phyloP scores from a whole-genome alignment of 2,797 vertebrate genomes.

The Mus minutoides region DNA sequence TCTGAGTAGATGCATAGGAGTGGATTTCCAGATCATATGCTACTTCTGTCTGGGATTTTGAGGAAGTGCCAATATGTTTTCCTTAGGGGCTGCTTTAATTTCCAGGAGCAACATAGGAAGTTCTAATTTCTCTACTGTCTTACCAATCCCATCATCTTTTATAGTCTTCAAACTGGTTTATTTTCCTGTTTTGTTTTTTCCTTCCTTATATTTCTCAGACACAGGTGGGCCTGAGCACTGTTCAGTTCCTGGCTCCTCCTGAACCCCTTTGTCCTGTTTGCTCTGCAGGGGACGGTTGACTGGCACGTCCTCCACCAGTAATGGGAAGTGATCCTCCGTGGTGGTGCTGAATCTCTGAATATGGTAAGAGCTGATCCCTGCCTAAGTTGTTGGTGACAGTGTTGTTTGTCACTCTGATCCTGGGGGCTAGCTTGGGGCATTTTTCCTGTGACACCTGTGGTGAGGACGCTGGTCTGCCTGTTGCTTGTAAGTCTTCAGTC shows the following conservation, averaged over 20 bases:
- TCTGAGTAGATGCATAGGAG: neutral
- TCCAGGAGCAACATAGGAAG: neutral
- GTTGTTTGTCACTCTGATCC: neutral
- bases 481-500: neutral
- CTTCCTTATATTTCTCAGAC: neutral
- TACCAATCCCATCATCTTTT: neutral
- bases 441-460: neutral
- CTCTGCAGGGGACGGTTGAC: constrained; percentile 62
- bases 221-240: neutral
- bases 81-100: neutral
- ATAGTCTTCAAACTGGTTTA: neutral
- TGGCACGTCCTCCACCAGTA: neutral
- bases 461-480: neutral
- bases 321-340: constrained; percentile 8
- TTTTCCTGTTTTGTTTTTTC: neutral
- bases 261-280: constrained; percentile 42
- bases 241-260: neutral
- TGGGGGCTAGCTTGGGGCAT: neutral
- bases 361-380: constrained; percentile 83
- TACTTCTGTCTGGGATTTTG: neutral
- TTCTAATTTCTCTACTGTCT: neutral
- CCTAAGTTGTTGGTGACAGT: neutral
- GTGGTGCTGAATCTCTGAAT: constrained; percentile 54
- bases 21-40: neutral
- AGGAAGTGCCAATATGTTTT: neutral